Evolutionary conservation across 2,797 vertebrate genomes (phyloP), one percentile per base, ranked within the genome.

Genomic region (Neosalanx taihuensis): DNA sequence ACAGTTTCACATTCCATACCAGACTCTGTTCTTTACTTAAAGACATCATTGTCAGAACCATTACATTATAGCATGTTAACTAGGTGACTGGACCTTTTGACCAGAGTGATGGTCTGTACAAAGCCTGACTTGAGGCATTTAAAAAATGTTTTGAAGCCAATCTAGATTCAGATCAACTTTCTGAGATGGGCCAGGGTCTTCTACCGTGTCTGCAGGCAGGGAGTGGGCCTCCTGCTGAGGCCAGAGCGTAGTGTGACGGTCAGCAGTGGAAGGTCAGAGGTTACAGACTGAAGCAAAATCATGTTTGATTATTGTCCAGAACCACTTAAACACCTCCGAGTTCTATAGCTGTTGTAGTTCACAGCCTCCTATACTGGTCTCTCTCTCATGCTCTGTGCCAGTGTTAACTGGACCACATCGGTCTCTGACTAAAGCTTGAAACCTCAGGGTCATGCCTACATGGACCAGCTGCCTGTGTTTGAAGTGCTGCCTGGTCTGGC

Each of bases 401-500:
- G n/a, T 26, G 23, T 51, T 13, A 18, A 6, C 41, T 37, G 41
- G 53, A 61, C 73, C 53, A 57, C 83, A 6, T 72, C 58, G 23
- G 62, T 80, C 12, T 74, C 30, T 67, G 30, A 33, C 67, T 6
- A 63, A 81, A 79, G 81, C 89, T 90, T 87, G 83, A 90, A 86
- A 75, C 41, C 41, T 46, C 41, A 46, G 41, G 41, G 10, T 12
- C 41, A 3, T 12, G 41, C 41, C 41, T 46, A 3, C 41, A 46
- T 46, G 72, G 72, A 74, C 17, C 72, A 70, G 74, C 76, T 78
- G 56, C 78, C 76, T 75, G 83, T 84, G 83, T 89, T 85, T 69
- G 60, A 82, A 83, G 87, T 90, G 87, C 86, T 86, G 90, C 85
- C 69, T 75, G 85, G 84, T 1, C 33, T 37, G 35, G 35, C 35